Evolutionary conservation across 1,140 invertebrate genomes (phyloP).

Genomic region (Tribolium madens): DNA sequence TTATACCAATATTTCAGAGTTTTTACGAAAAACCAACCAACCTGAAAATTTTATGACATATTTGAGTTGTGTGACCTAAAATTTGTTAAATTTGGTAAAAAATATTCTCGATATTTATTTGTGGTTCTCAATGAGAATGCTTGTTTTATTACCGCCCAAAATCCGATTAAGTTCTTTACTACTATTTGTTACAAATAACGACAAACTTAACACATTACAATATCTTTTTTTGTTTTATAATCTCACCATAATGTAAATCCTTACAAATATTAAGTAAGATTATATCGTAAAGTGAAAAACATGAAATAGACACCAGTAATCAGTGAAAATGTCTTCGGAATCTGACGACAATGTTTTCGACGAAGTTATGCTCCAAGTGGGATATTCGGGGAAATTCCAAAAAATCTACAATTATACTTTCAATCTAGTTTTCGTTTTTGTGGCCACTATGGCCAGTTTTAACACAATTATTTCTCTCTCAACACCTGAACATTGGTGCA

Average conservation of each 20-base stretch:
- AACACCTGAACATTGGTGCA: slow-evolving; percentile 71
- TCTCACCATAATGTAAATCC: background rate
- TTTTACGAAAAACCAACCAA: no score
- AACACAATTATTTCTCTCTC: slow-evolving; percentile 68
- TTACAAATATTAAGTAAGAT: background rate
- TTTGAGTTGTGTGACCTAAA: no score
- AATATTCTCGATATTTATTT: no score
- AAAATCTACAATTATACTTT: slow-evolving; percentile 67
- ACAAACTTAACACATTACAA: background rate
- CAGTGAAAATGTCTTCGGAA: slow-evolving; percentile 4
- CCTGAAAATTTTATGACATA: no score
- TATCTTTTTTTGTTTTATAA: background rate
- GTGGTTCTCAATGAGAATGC: no score
- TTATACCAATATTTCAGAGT: no score
- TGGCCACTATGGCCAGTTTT: slow-evolving; percentile 66
- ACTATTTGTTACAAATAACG: background rate
- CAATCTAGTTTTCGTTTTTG: slow-evolving; percentile 63
- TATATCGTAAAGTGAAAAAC: background rate
- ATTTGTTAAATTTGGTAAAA: no score
- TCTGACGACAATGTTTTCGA: slow-evolving; percentile 44
- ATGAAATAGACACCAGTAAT: background rate
- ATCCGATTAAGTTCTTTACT: slow-evolving; percentile 1
- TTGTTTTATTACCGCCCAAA: background rate
- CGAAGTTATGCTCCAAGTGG: slow-evolving; percentile 66
- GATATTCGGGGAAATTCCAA: slow-evolving; percentile 69